A percentile compares a stretch with the other conserved stretches of the same genome.
Conservation (phyloP, 1,140 invertebrate species). For the Alviniconcha marisindica region DNA sequence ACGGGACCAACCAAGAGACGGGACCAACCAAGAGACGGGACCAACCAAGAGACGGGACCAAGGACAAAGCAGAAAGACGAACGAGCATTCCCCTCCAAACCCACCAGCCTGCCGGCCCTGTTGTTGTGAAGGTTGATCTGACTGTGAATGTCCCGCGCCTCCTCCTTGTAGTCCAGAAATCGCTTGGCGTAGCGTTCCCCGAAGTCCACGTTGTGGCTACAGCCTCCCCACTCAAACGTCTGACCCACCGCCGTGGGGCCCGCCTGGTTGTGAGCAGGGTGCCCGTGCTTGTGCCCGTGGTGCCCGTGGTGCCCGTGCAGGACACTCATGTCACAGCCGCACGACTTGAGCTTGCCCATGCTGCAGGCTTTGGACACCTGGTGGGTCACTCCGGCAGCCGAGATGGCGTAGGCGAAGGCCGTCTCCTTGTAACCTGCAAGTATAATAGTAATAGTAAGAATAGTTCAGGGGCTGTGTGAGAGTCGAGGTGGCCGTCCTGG, state of each 20-base stretch:
- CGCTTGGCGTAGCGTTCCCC: constrained; percentile 94
- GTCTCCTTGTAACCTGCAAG: constrained; percentile 80
- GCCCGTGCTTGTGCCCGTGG: constrained; percentile 67
- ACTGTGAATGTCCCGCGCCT: constrained; percentile 82
- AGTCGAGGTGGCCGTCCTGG: not conserved
- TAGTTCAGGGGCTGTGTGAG: not conserved
- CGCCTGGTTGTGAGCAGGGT: constrained; percentile 68
- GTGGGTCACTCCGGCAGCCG: constrained; percentile 89
- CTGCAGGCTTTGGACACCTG: constrained; percentile 91
- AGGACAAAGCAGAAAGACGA: too few relatives aligned
- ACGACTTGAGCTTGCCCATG: constrained; percentile 88
- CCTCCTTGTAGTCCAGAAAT: constrained; percentile 92
- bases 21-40: too few relatives aligned
- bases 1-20: too few relatives aligned
- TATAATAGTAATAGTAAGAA: too few relatives aligned
- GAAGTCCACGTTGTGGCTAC: constrained; percentile 96
- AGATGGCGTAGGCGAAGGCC: constrained; percentile 80
- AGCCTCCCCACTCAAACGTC: constrained; percentile 94
- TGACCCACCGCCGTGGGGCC: not conserved
- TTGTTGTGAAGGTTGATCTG: constrained; percentile 85
- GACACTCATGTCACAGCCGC: constrained; percentile 85
- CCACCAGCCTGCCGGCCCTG: constrained; percentile 80
- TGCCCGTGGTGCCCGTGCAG: constrained; percentile 20
- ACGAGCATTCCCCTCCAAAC: too few relatives aligned
- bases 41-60: too few relatives aligned